Base-by-base conservation (phyloP, 2,797 vertebrate species). In the Ceryle rudis region DNA sequence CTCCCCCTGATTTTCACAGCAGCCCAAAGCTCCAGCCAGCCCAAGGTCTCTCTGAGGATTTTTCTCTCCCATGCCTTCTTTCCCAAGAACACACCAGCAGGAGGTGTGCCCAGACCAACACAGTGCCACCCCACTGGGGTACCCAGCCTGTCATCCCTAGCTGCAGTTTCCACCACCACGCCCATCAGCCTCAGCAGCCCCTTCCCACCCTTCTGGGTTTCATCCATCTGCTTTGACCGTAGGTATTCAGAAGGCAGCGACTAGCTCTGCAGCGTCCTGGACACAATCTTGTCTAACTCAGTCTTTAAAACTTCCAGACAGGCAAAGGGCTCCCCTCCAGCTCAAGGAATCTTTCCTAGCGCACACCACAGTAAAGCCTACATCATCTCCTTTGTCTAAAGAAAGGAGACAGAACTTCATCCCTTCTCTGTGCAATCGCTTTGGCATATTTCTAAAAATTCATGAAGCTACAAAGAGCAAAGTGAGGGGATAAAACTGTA, bases 81-180 rank as follows among this genome's bases (percentile, higher is more conserved):
- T 29, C 31, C 57, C 5, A 1, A 15, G 46, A 35, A 49, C 0
- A 5, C 6, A 9, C 4, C 13, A 11, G 39, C 42, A 79, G 42
- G 19, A 62, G 47, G 52, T 33, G n/a, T 35, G 41, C 13, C 21
- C 37, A 16, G 26, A 33, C 22, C 28, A 69, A 14, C 29, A 42
- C 1, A 16, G 39, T 20, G 51, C 7, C 23, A 49, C 29, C 20
- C 33, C 0, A 1, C 51, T 17, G 6, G 19, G 35, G 20, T 4
- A 13, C 14, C 54, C 49, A 67, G 42, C 9, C 62, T 71, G 57
- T 25, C 41, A 39, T 5, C 46, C 3, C 41, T 46, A 72, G 62
- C 47, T 31, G 10, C 39, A 11, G 22, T 29, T 51, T 12, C 29
- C 39, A 41, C n/a, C 26, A 52, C 15, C 18, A 0, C 1, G 5